phyloP scores from a whole-genome alignment of 2,888 invertebrate genomes.

The Leptinotarsa juncta region DNA sequence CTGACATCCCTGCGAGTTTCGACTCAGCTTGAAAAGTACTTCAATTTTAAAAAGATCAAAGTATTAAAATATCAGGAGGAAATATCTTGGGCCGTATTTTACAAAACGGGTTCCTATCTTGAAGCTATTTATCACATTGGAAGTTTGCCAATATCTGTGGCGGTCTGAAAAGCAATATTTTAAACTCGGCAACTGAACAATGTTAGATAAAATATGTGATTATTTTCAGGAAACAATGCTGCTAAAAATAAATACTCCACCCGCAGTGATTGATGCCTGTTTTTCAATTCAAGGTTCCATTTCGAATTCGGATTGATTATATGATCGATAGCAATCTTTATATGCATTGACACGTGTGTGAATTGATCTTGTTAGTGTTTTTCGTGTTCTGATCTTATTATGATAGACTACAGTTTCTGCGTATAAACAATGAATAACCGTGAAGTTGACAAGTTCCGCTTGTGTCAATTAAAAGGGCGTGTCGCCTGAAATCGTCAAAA shows the following conservation, averaged over 20 bases:
- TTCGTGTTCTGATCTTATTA: conserved; percentile 4
- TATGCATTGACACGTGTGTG: neutral
- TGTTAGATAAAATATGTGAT: neutral
- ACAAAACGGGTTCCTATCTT: no score
- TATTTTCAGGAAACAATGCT: neutral
- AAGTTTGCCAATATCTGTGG: no score
- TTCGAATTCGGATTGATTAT: neutral
- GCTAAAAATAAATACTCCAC: conserved; percentile 1
- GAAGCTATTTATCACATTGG: no score
- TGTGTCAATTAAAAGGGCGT: neutral
- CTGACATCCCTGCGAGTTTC: no score
- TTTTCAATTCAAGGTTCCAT: neutral
- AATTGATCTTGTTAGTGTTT: neutral
- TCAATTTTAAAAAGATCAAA: no score
- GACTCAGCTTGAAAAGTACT: no score
- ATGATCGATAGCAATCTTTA: conserved; percentile 5
- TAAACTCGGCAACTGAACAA: no score
- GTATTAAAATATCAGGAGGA: no score
- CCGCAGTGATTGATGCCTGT: neutral
- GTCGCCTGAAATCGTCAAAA: neutral
- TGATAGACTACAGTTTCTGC: neutral
- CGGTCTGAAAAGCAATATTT: no score
- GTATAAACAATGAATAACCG: neutral
- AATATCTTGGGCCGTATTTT: no score
- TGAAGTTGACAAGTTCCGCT: conserved; percentile 9